Percentiles rank a stretch among this genome's conserved stretches.
Evolutionary conservation across 1,140 invertebrate species (phyloP).

Genomic region (Drosophila sproati): DNA sequence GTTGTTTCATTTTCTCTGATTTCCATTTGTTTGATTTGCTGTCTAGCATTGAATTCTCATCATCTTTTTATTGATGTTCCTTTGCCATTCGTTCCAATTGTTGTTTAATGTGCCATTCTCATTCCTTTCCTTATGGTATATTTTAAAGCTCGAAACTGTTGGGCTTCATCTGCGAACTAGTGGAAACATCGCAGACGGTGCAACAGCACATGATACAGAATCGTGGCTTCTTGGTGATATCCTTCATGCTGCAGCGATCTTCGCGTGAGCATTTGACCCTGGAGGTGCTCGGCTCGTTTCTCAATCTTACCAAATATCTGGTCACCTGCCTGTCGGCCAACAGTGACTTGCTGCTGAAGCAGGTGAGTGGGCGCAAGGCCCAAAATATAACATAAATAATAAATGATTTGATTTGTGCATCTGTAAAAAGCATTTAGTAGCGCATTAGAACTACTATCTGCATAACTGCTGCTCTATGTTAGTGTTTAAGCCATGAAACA

Average conservation of each 20-base stretch:
- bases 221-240: conserved; percentile 98
- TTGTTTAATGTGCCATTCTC: not conserved
- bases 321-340: conserved; percentile 96
- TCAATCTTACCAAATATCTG: conserved; percentile 97
- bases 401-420: not conserved
- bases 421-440: not conserved
- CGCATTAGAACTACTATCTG: not conserved
- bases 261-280: conserved; percentile 96
- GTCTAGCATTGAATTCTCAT: not conserved
- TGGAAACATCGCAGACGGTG: conserved; percentile 97
- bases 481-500: conserved; percentile 22
- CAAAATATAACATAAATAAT: not conserved
- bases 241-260: conserved; percentile 97
- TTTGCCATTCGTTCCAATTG: not conserved
- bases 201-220: conserved; percentile 99
- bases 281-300: conserved; percentile 96
- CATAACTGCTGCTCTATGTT: conserved; percentile 35
- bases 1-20: not conserved
- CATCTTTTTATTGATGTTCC: not conserved
- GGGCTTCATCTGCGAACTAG: conserved; percentile 98
- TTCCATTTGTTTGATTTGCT: not conserved
- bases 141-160: conserved; percentile 95
- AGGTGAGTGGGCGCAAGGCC: conserved; percentile 86
- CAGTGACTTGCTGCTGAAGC: conserved; percentile 97
- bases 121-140: not conserved